Percentiles rank a stretch among this genome's conserved stretches.
These are phyloP conservation scores for Brachionus plicatilis DNA, from an alignment of 1,140 invertebrate species.

Conservation along the genomic window DNA sequence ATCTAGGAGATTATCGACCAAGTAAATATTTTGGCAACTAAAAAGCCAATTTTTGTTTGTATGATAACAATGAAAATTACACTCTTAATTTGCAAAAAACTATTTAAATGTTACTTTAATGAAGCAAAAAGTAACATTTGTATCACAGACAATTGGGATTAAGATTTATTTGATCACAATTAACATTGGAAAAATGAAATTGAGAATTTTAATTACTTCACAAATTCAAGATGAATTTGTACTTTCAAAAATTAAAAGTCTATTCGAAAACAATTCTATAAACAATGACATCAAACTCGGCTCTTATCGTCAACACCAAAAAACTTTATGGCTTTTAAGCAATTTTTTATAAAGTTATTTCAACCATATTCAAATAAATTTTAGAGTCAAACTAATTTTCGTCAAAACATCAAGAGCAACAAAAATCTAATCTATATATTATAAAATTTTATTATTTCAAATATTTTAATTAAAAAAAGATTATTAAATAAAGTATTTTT, in stretches of 20 bases:
- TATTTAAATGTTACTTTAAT: neutral
- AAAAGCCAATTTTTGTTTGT: neutral
- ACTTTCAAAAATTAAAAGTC: neutral
- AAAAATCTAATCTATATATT: neutral
- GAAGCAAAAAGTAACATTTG: neutral
- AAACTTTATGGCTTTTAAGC: neutral
- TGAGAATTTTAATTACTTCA: neutral
- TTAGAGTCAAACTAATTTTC: neutral
- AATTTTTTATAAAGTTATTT: neutral
- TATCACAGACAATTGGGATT: neutral
- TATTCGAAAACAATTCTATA: neutral
- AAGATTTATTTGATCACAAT: neutral
- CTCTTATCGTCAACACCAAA: neutral
- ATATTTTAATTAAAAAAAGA: neutral
- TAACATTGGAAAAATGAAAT: neutral
- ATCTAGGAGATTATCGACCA: neutral
- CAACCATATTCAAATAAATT: neutral
- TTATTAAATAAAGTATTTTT: neutral
- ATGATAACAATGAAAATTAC: neutral
- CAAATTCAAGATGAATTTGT: neutral
- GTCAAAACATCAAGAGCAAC: neutral
- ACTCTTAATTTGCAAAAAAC: neutral
- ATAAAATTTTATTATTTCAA: neutral
- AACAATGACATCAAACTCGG: neutral
- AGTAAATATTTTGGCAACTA: neutral